phyloP scores from a whole-genome alignment of 2,113 vertebrate genomes.

The Ictalurus punctatus region DNA sequence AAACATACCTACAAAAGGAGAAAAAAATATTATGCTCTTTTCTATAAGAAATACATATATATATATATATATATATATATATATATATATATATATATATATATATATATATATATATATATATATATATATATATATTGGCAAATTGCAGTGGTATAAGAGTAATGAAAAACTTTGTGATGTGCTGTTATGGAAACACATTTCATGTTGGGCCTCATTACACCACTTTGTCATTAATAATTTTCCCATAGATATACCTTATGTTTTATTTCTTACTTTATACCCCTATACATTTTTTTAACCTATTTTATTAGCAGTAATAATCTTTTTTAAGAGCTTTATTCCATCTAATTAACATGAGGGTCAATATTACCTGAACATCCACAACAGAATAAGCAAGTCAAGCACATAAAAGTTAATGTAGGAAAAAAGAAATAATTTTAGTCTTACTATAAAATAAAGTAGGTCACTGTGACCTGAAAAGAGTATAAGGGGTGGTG shows the following conservation, averaged over 20 bases:
- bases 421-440: background rate
- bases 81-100: background rate
- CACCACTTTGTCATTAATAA: background rate
- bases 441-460: background rate
- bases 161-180: background rate
- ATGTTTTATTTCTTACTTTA: background rate
- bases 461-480: slow-evolving; percentile 4
- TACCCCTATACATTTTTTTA: background rate
- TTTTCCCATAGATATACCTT: background rate
- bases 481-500: background rate
- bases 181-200: background rate
- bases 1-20: background rate
- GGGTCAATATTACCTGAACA: background rate
- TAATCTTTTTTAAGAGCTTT: background rate
- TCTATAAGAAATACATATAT: background rate
- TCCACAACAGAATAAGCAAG: background rate
- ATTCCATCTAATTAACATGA: background rate
- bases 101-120: background rate
- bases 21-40: background rate
- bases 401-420: background rate
- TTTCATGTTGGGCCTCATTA: background rate
- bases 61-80: background rate
- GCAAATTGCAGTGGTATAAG: background rate
- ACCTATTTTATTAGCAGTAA: background rate
- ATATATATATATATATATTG: background rate